These are phyloP conservation scores for Pogonocherus hispidulus DNA, from an alignment of 2,888 invertebrate genomes.

Conservation along the genomic window DNA sequence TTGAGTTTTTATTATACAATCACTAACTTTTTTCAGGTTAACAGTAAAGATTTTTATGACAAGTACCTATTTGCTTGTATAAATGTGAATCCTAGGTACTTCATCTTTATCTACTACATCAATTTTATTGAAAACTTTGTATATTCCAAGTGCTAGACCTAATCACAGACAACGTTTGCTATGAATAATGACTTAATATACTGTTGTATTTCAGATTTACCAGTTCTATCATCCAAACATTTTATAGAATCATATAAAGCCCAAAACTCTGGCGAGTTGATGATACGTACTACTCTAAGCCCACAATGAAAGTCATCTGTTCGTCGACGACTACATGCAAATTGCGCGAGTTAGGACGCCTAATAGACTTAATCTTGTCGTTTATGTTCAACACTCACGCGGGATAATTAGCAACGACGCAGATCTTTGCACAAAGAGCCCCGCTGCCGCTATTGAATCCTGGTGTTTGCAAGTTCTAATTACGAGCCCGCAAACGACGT, in stretches of 20 bases:
- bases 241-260: background rate
- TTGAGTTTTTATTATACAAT: too few relatives aligned
- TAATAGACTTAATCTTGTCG: constrained; percentile 70
- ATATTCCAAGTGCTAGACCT: too few relatives aligned
- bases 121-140: too few relatives aligned
- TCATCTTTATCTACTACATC: too few relatives aligned
- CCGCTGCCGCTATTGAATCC: constrained; percentile 65
- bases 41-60: too few relatives aligned
- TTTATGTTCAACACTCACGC: constrained; percentile 69
- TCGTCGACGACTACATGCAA: constrained; percentile 64
- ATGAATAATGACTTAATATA: too few relatives aligned
- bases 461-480: constrained; percentile 68
- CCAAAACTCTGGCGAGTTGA: constrained; percentile 11
- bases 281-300: constrained; percentile 28
- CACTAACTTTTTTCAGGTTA: too few relatives aligned
- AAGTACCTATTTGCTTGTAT: too few relatives aligned
- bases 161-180: too few relatives aligned
- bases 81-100: too few relatives aligned
- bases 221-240: background rate
- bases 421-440: constrained; percentile 64
- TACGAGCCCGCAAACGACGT: constrained; percentile 68
- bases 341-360: constrained; percentile 68
- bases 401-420: constrained; percentile 68
- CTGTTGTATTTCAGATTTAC: background rate
- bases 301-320: constrained; percentile 54